Evolutionary conservation across 2,113 vertebrate genomes (phyloP).

Genomic region (Phylloscopus trochiloides): DNA sequence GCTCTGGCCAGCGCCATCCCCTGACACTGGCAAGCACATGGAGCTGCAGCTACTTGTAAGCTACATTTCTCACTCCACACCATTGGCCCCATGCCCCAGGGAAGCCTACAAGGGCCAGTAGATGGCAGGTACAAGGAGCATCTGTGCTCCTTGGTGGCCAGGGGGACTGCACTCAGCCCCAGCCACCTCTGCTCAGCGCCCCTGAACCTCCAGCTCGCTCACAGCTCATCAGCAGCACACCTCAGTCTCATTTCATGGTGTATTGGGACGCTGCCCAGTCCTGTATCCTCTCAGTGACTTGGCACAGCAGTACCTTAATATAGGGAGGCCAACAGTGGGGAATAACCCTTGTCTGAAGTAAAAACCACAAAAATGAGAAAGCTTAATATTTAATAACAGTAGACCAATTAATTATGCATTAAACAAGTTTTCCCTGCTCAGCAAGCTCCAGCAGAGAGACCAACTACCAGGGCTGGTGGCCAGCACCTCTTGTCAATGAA

Average conservation of each 20-base stretch:
- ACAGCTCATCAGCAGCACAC: neutral
- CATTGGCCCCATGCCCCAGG: neutral
- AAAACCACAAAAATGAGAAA: slow-evolving; percentile 31
- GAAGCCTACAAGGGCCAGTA: neutral
- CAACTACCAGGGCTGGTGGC: slow-evolving; percentile 9
- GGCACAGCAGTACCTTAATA: neutral
- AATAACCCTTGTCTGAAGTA: slow-evolving; percentile 50
- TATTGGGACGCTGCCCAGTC: neutral
- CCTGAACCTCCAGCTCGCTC: neutral
- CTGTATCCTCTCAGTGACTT: neutral
- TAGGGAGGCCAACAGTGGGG: neutral
- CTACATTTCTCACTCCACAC: neutral
- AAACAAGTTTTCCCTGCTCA: slow-evolving; percentile 53
- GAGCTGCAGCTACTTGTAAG: neutral
- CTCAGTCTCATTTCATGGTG: neutral
- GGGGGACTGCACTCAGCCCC: neutral
- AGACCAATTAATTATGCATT: slow-evolving; percentile 65
- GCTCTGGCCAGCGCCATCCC: neutral
- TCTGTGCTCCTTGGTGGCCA: neutral
- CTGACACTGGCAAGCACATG: neutral
- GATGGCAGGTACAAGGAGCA: neutral
- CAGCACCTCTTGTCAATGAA: slow-evolving; percentile 2
- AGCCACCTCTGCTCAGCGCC: neutral
- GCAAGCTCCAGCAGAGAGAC: slow-evolving; percentile 15
- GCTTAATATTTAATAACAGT: slow-evolving; percentile 67